Conservation (phyloP, 2,888 invertebrate genomes). For the Ectemnius lituratus region DNA sequence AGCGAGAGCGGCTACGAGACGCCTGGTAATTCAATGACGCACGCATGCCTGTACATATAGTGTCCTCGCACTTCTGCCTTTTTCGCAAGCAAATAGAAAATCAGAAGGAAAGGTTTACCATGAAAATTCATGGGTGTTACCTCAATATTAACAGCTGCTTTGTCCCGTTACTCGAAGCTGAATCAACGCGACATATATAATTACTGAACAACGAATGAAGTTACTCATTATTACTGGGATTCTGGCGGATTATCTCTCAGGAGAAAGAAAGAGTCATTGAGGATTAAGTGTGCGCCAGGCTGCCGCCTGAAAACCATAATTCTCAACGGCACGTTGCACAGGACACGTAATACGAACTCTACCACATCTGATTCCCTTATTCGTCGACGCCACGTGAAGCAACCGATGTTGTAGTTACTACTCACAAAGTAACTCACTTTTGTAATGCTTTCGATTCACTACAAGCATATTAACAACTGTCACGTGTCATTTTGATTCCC, state of each 20-base stretch:
- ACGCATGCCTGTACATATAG: background rate
- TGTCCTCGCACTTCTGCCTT: too few species aligned
- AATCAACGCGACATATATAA: background rate
- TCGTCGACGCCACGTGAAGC: slow-evolving; percentile 16
- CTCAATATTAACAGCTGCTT: background rate
- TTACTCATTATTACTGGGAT: slow-evolving; percentile 11
- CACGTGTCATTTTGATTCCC: too few species aligned
- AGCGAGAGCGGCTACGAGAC: background rate
- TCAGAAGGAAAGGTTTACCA: background rate
- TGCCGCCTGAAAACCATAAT: background rate
- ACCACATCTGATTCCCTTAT: slow-evolving; percentile 14
- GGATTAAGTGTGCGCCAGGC: too few species aligned
- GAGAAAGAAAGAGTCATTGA: too few species aligned
- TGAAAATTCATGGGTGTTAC: background rate
- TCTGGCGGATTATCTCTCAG: background rate
- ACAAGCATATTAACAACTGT: too few species aligned
- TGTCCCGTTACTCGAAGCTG: background rate
- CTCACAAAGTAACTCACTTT: too few species aligned
- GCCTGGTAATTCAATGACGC: slow-evolving; percentile 11
- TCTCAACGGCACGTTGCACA: slow-evolving; percentile 14
- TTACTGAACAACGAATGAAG: slow-evolving; percentile 1
- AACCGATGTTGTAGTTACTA: too few species aligned
- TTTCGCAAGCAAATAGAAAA: too few species aligned
- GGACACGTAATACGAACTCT: slow-evolving; percentile 5
- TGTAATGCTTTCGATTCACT: too few species aligned